Base-by-base conservation (phyloP, 37 sponge, comb jelly and placozoan genomes). In the Beroe ovata region DNA sequence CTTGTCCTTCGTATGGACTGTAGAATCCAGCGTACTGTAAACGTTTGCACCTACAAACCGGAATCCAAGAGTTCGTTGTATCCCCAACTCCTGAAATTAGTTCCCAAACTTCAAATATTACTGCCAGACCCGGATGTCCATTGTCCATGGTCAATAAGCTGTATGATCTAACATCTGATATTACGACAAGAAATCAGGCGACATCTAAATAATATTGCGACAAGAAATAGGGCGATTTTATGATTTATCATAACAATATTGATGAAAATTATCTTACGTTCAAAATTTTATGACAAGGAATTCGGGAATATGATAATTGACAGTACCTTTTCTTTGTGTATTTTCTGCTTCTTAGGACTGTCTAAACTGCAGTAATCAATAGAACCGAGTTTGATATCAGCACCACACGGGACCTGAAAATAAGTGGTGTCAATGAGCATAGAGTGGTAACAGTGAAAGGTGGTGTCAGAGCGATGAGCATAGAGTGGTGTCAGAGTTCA, bases 21-120 rank as follows among this genome's bases (percentile, higher is more conserved):
- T 40, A 6, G 26, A 32, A 28, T 42, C 42, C 14, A 23, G 16
- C 6, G 41, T 18, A n/a, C 33, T 77, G 28, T 77, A 77, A 41
- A 77, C 84, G 4, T 77, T 77, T 8, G 84, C 84, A 28, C 84
- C 84, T 25, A 23, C 84, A 39, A 77, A 77, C 41, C 84, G 84
- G 84, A 77, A 77, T 54, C 84, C 84, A 40, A 77, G 47, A 42
- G 26, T 40, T 8, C 36, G 84, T n/a, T 30, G 36, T 6, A 77
- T 77, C 0, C 84, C 84, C 47, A 77, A 19, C 18, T 36, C 3
- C 54, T 62, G 23, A 25, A 16, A 16, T 28, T 58, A 58, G 11
- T 58, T 58, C n/a, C n/a, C n/a, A n/a, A n/a, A n/a, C n/a, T n/a
- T n/a, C n/a, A n/a, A n/a, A n/a, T n/a, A n/a, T n/a, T n/a, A n/a